Percentiles rank a stretch among this genome's conserved stretches.
Conservation (phyloP, 2,113 vertebrate species). For the Tachysurus vachellii region DNA sequence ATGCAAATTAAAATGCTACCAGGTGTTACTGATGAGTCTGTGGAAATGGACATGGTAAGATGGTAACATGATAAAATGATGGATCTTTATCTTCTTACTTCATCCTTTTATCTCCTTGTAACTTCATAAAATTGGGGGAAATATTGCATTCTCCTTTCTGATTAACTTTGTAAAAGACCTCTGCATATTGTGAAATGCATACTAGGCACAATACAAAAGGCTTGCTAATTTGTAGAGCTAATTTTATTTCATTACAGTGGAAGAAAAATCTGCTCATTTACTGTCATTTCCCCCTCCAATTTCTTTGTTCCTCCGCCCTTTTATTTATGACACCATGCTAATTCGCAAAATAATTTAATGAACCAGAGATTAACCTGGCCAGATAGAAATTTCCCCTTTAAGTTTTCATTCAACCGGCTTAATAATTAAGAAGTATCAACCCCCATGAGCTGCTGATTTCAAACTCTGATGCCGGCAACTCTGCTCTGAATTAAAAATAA, state of each 20-base stretch:
- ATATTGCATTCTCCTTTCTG: not conserved
- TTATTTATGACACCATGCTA: conserved; percentile 66
- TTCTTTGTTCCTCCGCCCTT: conserved; percentile 57
- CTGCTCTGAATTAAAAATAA: conserved; percentile 61
- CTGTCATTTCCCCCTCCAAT: conserved; percentile 54
- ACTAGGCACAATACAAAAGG: conserved; percentile 55
- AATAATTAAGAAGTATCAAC: conserved; percentile 73
- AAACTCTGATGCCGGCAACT: conserved; percentile 47
- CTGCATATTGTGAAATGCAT: conserved; percentile 48
- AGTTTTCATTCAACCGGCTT: conserved; percentile 62
- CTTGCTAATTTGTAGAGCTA: conserved; percentile 57
- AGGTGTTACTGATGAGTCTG: conserved; percentile 62
- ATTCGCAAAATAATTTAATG: conserved; percentile 70
- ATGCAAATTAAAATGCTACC: conserved; percentile 63
- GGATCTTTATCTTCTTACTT: not conserved
- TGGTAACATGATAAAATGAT: conserved; percentile 23
- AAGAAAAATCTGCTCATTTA: conserved; percentile 55
- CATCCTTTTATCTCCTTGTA: not conserved
- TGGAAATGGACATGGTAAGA: conserved; percentile 34
- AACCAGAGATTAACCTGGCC: conserved; percentile 72
- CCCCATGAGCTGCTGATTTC: conserved; percentile 60
- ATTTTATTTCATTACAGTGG: conserved; percentile 65
- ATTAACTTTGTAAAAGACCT: conserved; percentile 18
- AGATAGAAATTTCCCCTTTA: conserved; percentile 67
- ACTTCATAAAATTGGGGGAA: not conserved